Evolutionary conservation across 2,113 vertebrate species (phyloP).

Genomic region (Seriola dumerili): DNA sequence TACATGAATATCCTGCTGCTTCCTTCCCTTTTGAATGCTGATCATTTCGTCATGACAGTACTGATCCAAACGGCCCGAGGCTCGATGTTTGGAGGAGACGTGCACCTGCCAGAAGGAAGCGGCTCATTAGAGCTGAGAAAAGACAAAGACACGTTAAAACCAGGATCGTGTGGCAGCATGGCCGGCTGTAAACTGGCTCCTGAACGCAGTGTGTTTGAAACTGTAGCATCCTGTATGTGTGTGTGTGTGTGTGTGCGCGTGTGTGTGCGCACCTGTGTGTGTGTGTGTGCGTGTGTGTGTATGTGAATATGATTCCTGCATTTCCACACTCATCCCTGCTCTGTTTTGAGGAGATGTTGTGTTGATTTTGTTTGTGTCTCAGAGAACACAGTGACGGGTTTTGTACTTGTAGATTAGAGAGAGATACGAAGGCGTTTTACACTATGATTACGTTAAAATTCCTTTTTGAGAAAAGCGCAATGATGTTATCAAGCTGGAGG

Average conservation of each 20-base stretch:
- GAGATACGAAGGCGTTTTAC: constrained; percentile 43
- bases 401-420: constrained; percentile 22
- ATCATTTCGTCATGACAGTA: constrained; percentile 15
- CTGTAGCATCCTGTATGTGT: constrained; percentile 10
- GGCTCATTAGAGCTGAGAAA: constrained; percentile 13
- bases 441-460: constrained; percentile 38
- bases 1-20: constrained; percentile 13
- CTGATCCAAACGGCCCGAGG: neutral
- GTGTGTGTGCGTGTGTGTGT: neutral
- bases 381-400: constrained; percentile 17
- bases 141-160: neutral
- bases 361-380: constrained; percentile 26
- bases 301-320: constrained; percentile 28
- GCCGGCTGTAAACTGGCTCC: constrained; percentile 4
- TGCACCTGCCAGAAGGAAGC: neutral
- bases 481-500: neutral
- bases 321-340: constrained; percentile 30
- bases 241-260: neutral
- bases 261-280: neutral
- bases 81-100: constrained; percentile 2
- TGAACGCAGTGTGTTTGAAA: constrained; percentile 18
- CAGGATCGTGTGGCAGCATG: constrained; percentile 20
- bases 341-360: constrained; percentile 23
- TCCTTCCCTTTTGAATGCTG: constrained; percentile 9
- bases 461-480: neutral